phyloP scores from a whole-genome alignment of 2,113 vertebrate species.

The Zapus hudsonius region DNA sequence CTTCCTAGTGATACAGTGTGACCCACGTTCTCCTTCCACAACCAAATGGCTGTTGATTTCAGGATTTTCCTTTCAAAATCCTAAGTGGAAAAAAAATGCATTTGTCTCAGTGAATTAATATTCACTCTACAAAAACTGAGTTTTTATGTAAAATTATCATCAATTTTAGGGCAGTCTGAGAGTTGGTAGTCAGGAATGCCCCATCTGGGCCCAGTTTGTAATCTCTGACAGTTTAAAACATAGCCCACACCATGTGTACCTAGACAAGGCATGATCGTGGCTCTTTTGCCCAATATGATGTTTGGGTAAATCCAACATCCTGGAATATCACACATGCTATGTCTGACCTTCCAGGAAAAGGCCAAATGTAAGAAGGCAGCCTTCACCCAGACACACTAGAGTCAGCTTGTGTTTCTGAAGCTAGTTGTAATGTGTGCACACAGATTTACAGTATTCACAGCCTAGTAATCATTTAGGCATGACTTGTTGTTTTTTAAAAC shows the following conservation, averaged over 20 bases:
- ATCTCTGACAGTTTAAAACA: not conserved
- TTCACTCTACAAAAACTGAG: not conserved
- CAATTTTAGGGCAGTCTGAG: not conserved
- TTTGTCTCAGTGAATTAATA: not conserved
- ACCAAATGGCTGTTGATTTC: not conserved
- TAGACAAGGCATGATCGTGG: not conserved
- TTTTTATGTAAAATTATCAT: not conserved
- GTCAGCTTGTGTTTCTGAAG: not conserved
- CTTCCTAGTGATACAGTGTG: not conserved
- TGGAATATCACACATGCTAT: not conserved
- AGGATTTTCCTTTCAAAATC: not conserved
- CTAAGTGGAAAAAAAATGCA: not conserved
- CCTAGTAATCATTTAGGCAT: not conserved
- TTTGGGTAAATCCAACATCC: not conserved
- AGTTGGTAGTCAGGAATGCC: fast-evolving
- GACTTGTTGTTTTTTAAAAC: not conserved
- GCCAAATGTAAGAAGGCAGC: not conserved
- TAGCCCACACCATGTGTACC: fast-evolving
- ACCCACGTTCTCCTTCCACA: not conserved
- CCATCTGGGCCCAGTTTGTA: not conserved
- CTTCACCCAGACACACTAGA: not conserved
- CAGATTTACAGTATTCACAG: not conserved
- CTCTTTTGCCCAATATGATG: not conserved
- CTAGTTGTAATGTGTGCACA: not conserved
- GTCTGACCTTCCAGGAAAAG: not conserved